Percentiles rank a stretch among this genome's conserved stretches.
These are phyloP conservation scores for Calosoma granatense DNA, from an alignment of 1,140 invertebrate genomes.

Conservation along the genomic window DNA sequence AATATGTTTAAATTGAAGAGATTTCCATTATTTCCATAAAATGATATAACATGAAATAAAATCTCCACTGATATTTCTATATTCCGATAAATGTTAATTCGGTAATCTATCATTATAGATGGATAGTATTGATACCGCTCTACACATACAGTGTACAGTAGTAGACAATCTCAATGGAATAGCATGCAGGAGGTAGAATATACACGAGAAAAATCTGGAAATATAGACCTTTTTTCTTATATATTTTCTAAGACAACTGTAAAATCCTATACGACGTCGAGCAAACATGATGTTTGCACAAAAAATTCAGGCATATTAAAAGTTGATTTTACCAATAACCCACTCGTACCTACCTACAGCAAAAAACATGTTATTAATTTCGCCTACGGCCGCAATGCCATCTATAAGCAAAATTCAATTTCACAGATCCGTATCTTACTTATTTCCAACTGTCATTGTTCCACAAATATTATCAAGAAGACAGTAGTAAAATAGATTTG, in stretches of 20 bases:
- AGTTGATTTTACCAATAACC: conserved; percentile 1
- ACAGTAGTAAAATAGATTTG: no score
- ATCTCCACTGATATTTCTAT: no score
- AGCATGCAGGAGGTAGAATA: conserved; percentile 2
- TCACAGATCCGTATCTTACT: background rate
- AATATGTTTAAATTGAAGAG: no score
- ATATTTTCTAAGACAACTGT: conserved; percentile 9
- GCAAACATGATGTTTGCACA: conserved; percentile 6
- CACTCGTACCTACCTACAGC: background rate
- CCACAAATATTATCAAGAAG: no score
- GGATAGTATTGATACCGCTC: no score
- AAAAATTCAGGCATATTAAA: conserved; percentile 9
- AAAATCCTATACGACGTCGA: conserved; percentile 1
- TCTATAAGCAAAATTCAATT: background rate
- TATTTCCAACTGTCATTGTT: background rate
- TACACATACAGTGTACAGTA: no score
- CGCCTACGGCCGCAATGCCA: background rate
- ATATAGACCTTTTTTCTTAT: conserved; percentile 8
- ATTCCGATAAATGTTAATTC: no score
- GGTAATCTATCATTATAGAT: no score
- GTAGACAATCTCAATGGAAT: conserved; percentile 5
- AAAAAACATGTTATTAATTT: background rate
- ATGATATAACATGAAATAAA: no score
- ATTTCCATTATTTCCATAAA: no score
- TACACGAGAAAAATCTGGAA: conserved; percentile 4